Evolutionary conservation across 2,888 invertebrate genomes (phyloP).

Genomic region (Plebejus melissa): DNA sequence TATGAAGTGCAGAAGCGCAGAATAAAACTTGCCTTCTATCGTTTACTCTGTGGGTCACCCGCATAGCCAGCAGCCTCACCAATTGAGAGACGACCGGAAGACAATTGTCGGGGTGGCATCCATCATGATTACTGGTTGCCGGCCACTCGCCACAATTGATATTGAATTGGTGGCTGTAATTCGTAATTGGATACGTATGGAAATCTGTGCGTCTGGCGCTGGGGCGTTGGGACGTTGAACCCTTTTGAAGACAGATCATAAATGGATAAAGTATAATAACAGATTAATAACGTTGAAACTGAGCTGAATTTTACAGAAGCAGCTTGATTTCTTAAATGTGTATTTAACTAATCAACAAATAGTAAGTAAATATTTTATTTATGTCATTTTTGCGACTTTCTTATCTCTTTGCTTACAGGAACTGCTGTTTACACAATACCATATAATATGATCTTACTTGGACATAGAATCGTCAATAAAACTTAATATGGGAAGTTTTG

Average conservation of each 20-base stretch:
- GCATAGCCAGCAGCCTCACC: constrained; percentile 32
- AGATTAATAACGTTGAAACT: not conserved
- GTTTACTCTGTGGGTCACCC: constrained; percentile 31
- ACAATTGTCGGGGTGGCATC: constrained; percentile 60
- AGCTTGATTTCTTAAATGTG: too few relatives aligned
- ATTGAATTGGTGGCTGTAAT: constrained; percentile 41
- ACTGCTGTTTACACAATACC: not conserved
- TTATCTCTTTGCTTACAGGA: not conserved
- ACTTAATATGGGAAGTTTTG: not conserved
- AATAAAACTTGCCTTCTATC: not conserved
- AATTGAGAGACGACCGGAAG: constrained; percentile 73
- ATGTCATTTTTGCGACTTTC: too few relatives aligned
- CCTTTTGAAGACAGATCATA: not conserved
- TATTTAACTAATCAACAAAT: too few relatives aligned
- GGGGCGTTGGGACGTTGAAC: constrained; percentile 6
- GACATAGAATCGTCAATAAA: not conserved
- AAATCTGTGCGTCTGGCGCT: constrained; percentile 16
- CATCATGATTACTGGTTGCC: constrained; percentile 60
- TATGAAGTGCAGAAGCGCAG: not conserved
- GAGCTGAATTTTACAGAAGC: too few relatives aligned
- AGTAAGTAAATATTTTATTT: too few relatives aligned
- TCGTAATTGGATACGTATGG: constrained; percentile 23
- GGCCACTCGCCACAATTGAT: constrained; percentile 50
- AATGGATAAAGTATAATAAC: not conserved
- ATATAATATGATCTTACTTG: not conserved